A percentile compares a stretch with the other conserved stretches of the same genome.
Conservation (phyloP, 1,140 invertebrate species). For the Caerostris darwini region DNA sequence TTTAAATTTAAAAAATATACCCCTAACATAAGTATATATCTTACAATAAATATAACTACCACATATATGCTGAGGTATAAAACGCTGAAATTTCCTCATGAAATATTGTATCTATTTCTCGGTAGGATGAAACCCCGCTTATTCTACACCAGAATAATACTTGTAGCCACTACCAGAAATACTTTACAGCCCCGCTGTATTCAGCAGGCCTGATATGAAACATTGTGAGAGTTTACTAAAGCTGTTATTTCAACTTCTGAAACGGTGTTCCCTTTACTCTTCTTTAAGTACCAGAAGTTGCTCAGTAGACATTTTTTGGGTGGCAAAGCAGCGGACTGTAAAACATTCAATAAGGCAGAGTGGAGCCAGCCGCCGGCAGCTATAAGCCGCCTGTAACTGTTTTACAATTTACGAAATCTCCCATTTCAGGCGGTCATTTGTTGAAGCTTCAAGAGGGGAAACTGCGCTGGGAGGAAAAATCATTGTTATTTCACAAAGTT, state of each 20-base stretch:
- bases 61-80: too few species aligned
- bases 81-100: too few species aligned
- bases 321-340: slow-evolving; percentile 27
- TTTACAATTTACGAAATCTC: slow-evolving; percentile 67
- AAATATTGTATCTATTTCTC: too few species aligned
- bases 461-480: slow-evolving; percentile 14
- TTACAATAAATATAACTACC: too few species aligned
- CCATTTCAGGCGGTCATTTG: slow-evolving; percentile 63
- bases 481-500: slow-evolving; percentile 37
- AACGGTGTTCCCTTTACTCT: background rate
- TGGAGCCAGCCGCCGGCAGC: background rate
- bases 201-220: background rate
- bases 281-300: background rate
- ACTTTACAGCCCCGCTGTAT: too few species aligned
- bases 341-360: slow-evolving; percentile 60
- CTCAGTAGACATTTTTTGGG: background rate
- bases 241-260: background rate
- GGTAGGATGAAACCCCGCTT: too few species aligned
- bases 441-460: slow-evolving; percentile 10
- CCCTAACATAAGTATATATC: too few species aligned
- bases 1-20: too few species aligned
- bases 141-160: too few species aligned
- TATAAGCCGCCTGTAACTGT: slow-evolving; percentile 59
- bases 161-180: too few species aligned
- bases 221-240: background rate